These are phyloP conservation scores for Gasteruption jaculator DNA, from an alignment of 2,888 invertebrate genomes.

Conservation along the genomic window DNA sequence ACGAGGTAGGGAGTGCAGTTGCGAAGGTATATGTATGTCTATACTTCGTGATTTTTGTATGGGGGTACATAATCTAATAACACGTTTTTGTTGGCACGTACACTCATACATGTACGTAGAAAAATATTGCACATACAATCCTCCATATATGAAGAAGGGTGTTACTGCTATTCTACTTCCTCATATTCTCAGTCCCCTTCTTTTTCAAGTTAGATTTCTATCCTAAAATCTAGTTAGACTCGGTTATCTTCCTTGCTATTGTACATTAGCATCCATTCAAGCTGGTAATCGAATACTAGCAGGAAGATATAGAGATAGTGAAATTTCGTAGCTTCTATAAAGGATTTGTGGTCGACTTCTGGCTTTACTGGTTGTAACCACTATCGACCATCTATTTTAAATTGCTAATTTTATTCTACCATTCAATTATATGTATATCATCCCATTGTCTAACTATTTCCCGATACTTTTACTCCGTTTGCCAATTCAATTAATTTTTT, in stretches of 20 bases:
- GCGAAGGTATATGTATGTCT: background rate
- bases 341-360: conserved; percentile 49
- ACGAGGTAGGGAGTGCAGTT: too few relatives aligned
- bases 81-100: conserved; percentile 46
- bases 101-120: too few relatives aligned
- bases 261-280: conserved; percentile 52
- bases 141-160: conserved; percentile 37
- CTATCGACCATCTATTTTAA: too few relatives aligned
- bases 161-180: too few relatives aligned
- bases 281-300: conserved; percentile 46
- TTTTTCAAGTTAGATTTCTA: conserved; percentile 29
- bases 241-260: conserved; percentile 34
- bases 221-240: conserved; percentile 32
- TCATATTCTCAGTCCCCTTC: too few relatives aligned
- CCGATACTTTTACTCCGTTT: too few relatives aligned
- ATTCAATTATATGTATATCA: too few relatives aligned
- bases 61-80: conserved; percentile 48
- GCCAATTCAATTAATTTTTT: too few relatives aligned
- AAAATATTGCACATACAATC: too few relatives aligned
- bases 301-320: conserved; percentile 33
- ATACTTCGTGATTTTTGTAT: background rate
- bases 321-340: conserved; percentile 37
- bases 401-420: too few relatives aligned
- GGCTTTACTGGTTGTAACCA: too few relatives aligned
- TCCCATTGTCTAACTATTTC: too few relatives aligned